phyloP scores from a whole-genome alignment of 37 sponge, comb jelly and placozoan species.

The Cliona cf. orientalis region DNA sequence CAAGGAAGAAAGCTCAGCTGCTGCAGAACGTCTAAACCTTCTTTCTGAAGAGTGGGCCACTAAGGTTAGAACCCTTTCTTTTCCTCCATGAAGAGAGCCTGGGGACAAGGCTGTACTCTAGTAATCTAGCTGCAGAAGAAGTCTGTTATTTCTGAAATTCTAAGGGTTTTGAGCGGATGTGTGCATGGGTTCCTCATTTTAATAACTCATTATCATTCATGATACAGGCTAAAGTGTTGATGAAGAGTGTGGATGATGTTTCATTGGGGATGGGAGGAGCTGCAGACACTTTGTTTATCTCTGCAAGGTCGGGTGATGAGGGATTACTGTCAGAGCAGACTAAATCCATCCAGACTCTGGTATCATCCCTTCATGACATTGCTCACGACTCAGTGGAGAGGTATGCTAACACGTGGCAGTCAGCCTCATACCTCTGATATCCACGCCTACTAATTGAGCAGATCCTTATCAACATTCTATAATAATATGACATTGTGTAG shows the following conservation, averaged over 20 bases:
- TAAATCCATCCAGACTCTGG: slow-evolving; percentile 30
- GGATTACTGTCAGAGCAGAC: slow-evolving; percentile 53
- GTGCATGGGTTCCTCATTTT: too few species aligned
- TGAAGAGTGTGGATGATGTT: slow-evolving; percentile 69
- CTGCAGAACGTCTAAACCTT: slow-evolving; percentile 47
- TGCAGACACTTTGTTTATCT: slow-evolving; percentile 59
- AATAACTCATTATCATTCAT: not conserved
- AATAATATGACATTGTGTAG: too few species aligned
- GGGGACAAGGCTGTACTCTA: too few species aligned
- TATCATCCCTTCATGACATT: slow-evolving; percentile 42
- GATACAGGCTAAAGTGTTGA: slow-evolving; percentile 57
- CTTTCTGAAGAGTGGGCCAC: slow-evolving; percentile 88
- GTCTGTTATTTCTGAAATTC: too few species aligned
- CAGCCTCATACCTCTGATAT: too few species aligned
- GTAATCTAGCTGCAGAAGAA: too few species aligned
- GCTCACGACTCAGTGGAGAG: slow-evolving; percentile 57
- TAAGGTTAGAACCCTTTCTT: slow-evolving; percentile 58
- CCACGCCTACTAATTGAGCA: too few species aligned
- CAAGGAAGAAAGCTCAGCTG: slow-evolving; percentile 1
- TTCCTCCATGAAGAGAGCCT: too few species aligned
- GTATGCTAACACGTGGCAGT: slow-evolving; percentile 26
- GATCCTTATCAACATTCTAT: too few species aligned
- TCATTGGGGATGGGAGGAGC: slow-evolving; percentile 58
- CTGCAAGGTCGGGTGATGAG: slow-evolving; percentile 63
- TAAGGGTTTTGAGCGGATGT: too few species aligned